phyloP scores from a whole-genome alignment of 30 jellyfish, hydroid and myxozoan genomes.

The Mastigias papua region DNA sequence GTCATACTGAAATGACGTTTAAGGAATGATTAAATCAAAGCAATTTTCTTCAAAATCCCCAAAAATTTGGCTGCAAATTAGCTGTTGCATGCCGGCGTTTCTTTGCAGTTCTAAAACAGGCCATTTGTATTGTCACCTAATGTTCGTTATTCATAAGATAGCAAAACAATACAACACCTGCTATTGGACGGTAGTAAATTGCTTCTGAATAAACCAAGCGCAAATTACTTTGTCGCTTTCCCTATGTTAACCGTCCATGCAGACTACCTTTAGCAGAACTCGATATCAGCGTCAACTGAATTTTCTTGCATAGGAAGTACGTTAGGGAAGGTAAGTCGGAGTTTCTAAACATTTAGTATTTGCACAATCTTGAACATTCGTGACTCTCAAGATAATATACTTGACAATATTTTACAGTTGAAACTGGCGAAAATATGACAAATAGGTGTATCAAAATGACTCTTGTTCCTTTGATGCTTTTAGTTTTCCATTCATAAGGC shows the following conservation, averaged over 20 bases:
- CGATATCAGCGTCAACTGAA: too few relatives aligned
- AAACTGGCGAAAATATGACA: too few relatives aligned
- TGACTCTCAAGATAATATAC: too few relatives aligned
- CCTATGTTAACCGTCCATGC: background rate
- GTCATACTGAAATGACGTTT: too few relatives aligned
- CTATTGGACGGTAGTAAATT: background rate
- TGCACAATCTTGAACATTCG: too few relatives aligned
- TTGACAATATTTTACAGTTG: too few relatives aligned
- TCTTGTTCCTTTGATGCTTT: too few relatives aligned
- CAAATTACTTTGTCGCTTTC: background rate
- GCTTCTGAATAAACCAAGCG: background rate
- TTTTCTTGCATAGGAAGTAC: too few relatives aligned
- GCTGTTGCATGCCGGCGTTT: background rate
- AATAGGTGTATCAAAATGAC: too few relatives aligned
- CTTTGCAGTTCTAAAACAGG: background rate
- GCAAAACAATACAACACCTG: background rate
- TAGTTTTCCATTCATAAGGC: too few relatives aligned
- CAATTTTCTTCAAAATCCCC: background rate
- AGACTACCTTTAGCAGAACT: background rate
- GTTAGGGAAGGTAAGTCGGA: too few relatives aligned
- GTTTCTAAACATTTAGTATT: too few relatives aligned
- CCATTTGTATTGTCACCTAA: background rate
- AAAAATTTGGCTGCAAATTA: background rate
- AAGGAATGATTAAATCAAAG: background rate
- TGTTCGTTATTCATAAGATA: background rate